Conservation (phyloP, 2,888 invertebrate genomes). For the Abrostola tripartita region DNA sequence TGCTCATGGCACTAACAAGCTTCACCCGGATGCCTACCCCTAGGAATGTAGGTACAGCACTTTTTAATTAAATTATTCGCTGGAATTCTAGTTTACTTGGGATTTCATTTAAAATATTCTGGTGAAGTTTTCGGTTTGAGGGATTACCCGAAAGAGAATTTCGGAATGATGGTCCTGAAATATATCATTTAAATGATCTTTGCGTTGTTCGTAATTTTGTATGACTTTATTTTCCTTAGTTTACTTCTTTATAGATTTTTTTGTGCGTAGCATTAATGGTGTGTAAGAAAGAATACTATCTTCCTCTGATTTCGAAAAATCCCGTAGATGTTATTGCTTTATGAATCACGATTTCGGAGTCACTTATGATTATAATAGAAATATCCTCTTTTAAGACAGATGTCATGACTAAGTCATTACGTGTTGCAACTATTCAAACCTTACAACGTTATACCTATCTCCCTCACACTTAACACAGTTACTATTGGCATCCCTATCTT, state of each 20-base stretch:
- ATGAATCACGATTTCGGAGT: no score
- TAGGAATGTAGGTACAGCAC: slow-evolving; percentile 12
- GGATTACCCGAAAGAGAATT: neutral
- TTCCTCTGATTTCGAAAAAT: no score
- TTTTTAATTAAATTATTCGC: slow-evolving; percentile 49
- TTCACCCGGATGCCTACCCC: slow-evolving; percentile 30
- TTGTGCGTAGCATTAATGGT: no score
- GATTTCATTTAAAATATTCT: slow-evolving; percentile 22
- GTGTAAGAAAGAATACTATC: no score
- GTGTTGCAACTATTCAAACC: slow-evolving; percentile 27
- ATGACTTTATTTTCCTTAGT: no score
- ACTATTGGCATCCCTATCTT: slow-evolving; percentile 36
- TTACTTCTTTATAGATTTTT: no score
- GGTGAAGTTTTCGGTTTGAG: neutral
- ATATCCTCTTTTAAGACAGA: no score
- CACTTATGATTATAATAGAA: no score
- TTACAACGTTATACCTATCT: neutral
- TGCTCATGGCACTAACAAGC: slow-evolving; percentile 43
- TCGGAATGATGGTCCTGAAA: no score
- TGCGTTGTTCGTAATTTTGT: no score
- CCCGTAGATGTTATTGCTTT: no score
- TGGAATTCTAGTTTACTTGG: slow-evolving; percentile 32
- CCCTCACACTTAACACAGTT: neutral
- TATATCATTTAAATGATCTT: no score
- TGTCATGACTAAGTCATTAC: slow-evolving; percentile 23